These are phyloP conservation scores for Amblyopsis hoosieri DNA, from an alignment of 2,797 vertebrate species.

Conservation along the genomic window DNA sequence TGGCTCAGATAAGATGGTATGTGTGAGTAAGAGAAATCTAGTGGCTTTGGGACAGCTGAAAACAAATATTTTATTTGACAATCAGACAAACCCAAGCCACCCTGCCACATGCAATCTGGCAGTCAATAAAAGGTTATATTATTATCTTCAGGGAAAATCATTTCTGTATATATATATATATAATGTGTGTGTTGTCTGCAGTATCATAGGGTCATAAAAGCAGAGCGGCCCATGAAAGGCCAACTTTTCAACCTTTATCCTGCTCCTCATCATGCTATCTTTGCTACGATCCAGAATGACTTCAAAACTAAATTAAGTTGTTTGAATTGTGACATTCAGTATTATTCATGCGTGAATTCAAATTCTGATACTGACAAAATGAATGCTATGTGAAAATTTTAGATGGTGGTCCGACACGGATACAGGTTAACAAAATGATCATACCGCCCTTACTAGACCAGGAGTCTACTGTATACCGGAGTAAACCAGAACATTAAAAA, in stretches of 20 bases:
- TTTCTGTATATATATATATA: constrained; percentile 9
- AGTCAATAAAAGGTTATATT: not conserved
- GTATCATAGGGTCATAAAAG: constrained; percentile 59
- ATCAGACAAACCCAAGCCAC: not conserved
- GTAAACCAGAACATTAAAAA: no score
- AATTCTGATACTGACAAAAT: no score
- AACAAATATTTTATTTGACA: constrained; percentile 12
- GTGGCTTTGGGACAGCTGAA: constrained; percentile 48
- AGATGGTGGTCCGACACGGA: no score
- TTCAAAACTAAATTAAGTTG: constrained; percentile 29
- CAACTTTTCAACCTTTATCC: constrained; percentile 66
- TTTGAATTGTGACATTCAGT: constrained; percentile 18
- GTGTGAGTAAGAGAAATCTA: constrained; percentile 37
- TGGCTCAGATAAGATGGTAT: constrained; percentile 69
- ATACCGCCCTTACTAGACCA: no score
- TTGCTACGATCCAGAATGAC: constrained; percentile 41
- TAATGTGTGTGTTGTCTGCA: constrained; percentile 6
- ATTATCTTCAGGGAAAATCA: not conserved
- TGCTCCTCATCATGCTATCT: constrained; percentile 58
- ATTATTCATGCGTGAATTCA: constrained; percentile 1
- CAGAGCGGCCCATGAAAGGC: constrained; percentile 69
- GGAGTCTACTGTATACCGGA: no score
- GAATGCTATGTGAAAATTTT: no score
- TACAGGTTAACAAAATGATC: no score
- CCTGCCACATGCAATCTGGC: rapidly evolving